phyloP scores from a whole-genome alignment of 2,113 vertebrate species.

The Dolichallabes microphthalmus region DNA sequence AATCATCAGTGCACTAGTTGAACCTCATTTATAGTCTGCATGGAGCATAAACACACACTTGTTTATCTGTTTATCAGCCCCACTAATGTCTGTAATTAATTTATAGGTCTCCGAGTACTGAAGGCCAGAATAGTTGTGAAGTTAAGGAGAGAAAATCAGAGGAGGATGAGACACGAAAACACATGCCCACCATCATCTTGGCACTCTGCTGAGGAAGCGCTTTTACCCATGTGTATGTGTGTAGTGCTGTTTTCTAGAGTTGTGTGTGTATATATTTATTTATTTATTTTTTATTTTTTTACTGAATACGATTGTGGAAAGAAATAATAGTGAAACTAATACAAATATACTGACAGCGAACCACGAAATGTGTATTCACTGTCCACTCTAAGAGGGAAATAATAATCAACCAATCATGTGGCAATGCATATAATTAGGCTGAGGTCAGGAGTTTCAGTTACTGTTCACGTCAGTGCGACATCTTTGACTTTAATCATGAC shows the following conservation, averaged over 20 bases:
- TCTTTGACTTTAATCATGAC: background rate
- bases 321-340: background rate
- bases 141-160: background rate
- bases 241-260: background rate
- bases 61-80: constrained; percentile 27
- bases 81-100: constrained; percentile 23
- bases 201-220: background rate
- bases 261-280: too few relatives aligned
- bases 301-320: background rate
- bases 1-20: constrained; percentile 31
- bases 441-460: background rate
- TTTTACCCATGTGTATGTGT: background rate
- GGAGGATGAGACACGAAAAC: background rate
- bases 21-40: constrained; percentile 19
- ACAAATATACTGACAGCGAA: background rate
- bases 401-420: background rate
- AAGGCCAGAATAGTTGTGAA: background rate
- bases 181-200: background rate
- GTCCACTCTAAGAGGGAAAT: background rate
- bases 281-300: background rate
- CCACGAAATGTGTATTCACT: background rate
- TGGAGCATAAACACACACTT: background rate
- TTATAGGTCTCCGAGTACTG: background rate
- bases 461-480: background rate
- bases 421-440: background rate